Evolutionary conservation across 2,113 vertebrate species (phyloP).

Genomic region (Oxygymnocypris stewartii): DNA sequence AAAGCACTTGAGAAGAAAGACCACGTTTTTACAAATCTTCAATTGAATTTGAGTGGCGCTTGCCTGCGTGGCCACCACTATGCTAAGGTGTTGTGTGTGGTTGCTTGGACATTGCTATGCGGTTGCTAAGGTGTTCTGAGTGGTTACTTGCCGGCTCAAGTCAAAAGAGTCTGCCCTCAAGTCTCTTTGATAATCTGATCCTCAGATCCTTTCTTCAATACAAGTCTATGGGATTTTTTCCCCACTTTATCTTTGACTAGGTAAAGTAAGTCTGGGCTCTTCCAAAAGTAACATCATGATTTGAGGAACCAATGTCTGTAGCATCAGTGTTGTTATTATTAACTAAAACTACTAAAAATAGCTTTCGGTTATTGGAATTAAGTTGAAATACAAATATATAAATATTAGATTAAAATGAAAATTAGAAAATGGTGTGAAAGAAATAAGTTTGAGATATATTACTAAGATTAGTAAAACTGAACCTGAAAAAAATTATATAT

Average conservation of each 20-base stretch:
- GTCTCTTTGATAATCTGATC: constrained; percentile 9
- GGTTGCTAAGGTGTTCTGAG: constrained; percentile 6
- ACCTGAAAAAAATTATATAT: no score
- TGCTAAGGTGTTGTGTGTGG: constrained; percentile 5
- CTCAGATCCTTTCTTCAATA: background rate
- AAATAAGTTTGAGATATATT: no score
- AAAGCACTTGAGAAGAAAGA: constrained; percentile 15
- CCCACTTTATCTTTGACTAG: background rate
- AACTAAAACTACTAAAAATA: background rate
- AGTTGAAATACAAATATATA: background rate
- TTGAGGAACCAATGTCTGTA: background rate
- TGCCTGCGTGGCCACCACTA: background rate
- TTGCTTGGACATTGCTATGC: constrained; percentile 12
- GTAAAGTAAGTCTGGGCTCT: background rate
- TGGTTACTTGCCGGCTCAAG: background rate
- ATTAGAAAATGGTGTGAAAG: no score
- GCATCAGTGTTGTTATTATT: background rate
- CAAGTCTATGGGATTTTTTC: background rate
- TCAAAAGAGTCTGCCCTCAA: background rate
- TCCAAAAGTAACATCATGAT: background rate
- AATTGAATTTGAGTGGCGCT: constrained; percentile 2
- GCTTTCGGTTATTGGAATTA: background rate
- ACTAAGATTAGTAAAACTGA: no score
- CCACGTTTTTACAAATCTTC: constrained; percentile 3
- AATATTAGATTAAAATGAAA: background rate